Percentiles rank a stretch among this genome's conserved stretches.
phyloP scores from a whole-genome alignment of 2,797 vertebrate genomes.

The Botia almorhae region DNA sequence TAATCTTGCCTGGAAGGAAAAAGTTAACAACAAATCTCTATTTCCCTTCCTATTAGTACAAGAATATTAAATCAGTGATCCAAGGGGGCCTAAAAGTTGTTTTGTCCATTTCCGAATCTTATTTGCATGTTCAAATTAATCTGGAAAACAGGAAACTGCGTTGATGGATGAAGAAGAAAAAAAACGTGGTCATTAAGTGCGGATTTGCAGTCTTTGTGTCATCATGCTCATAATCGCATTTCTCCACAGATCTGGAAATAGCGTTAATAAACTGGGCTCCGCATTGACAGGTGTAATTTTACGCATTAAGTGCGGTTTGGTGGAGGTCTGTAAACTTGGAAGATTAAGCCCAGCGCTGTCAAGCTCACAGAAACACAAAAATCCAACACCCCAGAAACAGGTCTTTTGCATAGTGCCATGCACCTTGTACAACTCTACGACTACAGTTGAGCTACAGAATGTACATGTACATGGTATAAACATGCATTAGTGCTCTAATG shows the following conservation, averaged over 20 bases:
- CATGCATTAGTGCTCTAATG: too few relatives aligned
- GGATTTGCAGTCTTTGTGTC: slow-evolving; percentile 75
- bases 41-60: slow-evolving; percentile 49
- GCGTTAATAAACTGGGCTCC: slow-evolving; percentile 82
- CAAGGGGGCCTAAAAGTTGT: slow-evolving; percentile 58
- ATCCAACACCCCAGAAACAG: slow-evolving; percentile 42
- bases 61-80: slow-evolving; percentile 63
- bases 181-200: slow-evolving; percentile 78
- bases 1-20: too few relatives aligned
- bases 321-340: slow-evolving; percentile 61
- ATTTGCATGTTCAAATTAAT: slow-evolving; percentile 76
- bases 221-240: slow-evolving; percentile 71
- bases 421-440: slow-evolving; percentile 60
- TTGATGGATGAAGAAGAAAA: slow-evolving; percentile 63
- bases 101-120: slow-evolving; percentile 71
- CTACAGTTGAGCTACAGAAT: slow-evolving; percentile 26
- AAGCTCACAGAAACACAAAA: slow-evolving; percentile 59
- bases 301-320: slow-evolving; percentile 76
- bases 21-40: slow-evolving; percentile 19
- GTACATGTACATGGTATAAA: too few relatives aligned
- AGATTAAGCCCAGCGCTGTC: slow-evolving; percentile 67
- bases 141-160: slow-evolving; percentile 73
- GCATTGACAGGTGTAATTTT: slow-evolving; percentile 88
- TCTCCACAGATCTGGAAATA: slow-evolving; percentile 78
- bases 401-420: slow-evolving; percentile 2